phyloP scores from a whole-genome alignment of 1,140 invertebrate genomes.

The Tyrophagus putrescentiae region DNA sequence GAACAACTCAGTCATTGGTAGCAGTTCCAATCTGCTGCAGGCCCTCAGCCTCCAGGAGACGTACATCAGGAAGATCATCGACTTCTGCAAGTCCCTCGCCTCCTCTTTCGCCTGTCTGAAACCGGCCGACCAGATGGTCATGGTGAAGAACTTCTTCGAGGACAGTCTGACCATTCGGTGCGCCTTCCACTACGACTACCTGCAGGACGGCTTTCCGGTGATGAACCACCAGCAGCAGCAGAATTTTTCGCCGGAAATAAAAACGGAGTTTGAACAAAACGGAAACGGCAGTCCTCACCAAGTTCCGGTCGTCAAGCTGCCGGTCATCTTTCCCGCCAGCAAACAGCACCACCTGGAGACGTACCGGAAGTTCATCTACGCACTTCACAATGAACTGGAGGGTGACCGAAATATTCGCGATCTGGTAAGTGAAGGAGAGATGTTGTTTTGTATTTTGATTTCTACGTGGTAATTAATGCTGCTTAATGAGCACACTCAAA shows the following conservation, averaged over 20 bases:
- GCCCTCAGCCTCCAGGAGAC: background rate
- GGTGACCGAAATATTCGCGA: too few relatives aligned
- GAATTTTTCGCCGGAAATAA: background rate
- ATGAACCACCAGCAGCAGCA: background rate
- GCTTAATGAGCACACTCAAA: too few relatives aligned
- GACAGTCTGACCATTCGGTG: background rate
- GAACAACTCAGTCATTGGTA: too few relatives aligned
- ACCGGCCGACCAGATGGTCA: background rate
- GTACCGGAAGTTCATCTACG: background rate
- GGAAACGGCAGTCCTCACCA: too few relatives aligned
- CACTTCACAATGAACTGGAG: too few relatives aligned
- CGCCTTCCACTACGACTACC: background rate
- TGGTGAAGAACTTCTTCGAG: background rate
- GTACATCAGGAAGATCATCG: background rate
- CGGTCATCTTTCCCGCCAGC: too few relatives aligned
- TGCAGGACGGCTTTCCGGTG: background rate
- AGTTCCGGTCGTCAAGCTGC: too few relatives aligned
- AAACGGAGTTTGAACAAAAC: background rate
- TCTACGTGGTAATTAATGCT: too few relatives aligned
- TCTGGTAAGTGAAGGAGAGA: too few relatives aligned
- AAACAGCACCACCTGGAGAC: too few relatives aligned
- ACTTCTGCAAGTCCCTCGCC: background rate
- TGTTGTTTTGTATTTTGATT: too few relatives aligned
- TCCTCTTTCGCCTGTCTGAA: background rate
- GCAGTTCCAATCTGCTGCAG: background rate